phyloP scores from a whole-genome alignment of 2,113 vertebrate genomes.

The Andinoacara biseriatus region DNA sequence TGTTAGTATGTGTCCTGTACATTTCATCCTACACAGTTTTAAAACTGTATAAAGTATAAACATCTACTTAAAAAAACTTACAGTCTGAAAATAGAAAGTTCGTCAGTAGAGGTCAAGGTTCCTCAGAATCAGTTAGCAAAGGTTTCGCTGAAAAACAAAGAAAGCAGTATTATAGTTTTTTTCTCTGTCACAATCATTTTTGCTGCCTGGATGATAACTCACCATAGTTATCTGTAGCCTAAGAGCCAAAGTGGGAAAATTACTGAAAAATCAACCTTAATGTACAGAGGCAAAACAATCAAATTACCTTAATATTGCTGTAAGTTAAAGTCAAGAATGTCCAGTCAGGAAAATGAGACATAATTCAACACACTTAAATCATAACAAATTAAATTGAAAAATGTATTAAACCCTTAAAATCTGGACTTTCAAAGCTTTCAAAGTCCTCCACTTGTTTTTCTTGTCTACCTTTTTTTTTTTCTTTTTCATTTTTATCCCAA shows the following conservation, averaged over 20 bases:
- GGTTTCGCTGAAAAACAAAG: no score
- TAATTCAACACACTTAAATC: background rate
- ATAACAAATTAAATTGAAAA: background rate
- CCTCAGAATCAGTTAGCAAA: no score
- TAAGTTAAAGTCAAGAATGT: background rate
- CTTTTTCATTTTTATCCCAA: slow-evolving; percentile 22
- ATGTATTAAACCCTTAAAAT: background rate
- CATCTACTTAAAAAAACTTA: background rate
- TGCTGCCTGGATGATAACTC: background rate
- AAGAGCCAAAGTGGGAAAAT: no score
- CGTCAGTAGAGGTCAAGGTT: background rate
- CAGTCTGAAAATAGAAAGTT: background rate
- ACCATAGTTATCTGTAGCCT: background rate
- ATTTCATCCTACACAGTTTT: background rate
- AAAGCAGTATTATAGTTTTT: no score
- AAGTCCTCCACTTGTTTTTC: slow-evolving; percentile 28
- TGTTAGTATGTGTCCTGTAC: background rate
- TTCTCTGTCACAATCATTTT: background rate
- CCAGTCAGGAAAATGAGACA: background rate
- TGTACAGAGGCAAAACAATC: background rate
- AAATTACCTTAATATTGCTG: background rate
- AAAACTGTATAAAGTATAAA: background rate
- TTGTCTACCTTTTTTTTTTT: background rate
- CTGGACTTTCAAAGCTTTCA: slow-evolving; percentile 4
- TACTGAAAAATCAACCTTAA: no score